phyloP scores from a whole-genome alignment of 2,113 vertebrate species.

The Cyphomyrus discorhynchus region DNA sequence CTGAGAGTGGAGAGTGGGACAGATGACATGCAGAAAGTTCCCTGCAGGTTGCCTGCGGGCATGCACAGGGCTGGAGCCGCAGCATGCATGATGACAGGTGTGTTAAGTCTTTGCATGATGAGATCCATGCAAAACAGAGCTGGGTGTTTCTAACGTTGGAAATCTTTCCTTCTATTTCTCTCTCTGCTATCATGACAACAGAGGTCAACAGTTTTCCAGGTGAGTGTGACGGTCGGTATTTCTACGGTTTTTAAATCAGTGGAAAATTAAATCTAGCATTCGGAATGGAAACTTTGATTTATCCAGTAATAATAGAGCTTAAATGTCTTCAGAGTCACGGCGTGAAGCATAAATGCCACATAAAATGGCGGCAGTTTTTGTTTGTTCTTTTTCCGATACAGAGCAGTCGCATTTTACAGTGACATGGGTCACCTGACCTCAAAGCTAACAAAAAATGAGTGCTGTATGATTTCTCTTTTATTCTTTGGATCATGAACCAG shows the following conservation, averaged over 20 bases:
- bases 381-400: conserved; percentile 1
- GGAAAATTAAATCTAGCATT: background rate
- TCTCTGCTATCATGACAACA: conserved; percentile 62
- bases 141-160: conserved; percentile 56
- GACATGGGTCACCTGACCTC: background rate
- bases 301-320: background rate
- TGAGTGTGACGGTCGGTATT: conserved; percentile 59
- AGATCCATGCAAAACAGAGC: conserved; percentile 74
- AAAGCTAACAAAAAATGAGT: background rate
- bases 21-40: conserved; percentile 27
- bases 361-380: background rate
- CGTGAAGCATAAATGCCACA: background rate
- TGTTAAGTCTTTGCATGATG: conserved; percentile 59
- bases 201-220: conserved; percentile 86
- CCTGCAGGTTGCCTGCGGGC: conserved; percentile 22
- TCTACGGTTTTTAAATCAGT: background rate
- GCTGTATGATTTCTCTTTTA: background rate
- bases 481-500: background rate
- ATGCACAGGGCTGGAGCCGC: conserved; percentile 52
- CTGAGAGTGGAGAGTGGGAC: conserved; percentile 17
- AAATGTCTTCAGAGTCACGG: background rate
- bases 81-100: conserved; percentile 53
- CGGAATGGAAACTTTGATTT: background rate
- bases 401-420: background rate
- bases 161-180: conserved; percentile 44